Evolutionary conservation across 2,888 invertebrate species (phyloP), one percentile per base, ranked within the genome.

Genomic region (Dynastes grantii): DNA sequence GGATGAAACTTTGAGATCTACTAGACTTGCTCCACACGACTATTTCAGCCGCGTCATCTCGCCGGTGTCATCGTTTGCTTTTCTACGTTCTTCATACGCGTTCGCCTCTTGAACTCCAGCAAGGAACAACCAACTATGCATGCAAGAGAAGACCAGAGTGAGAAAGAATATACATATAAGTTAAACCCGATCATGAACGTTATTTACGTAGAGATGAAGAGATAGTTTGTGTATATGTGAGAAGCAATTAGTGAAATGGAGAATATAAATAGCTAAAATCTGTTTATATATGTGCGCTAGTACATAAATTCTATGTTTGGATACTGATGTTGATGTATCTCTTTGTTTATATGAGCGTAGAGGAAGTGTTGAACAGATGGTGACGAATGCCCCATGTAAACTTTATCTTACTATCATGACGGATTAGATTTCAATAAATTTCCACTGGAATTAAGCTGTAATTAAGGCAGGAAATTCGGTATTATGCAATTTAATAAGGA

Each of bases 161-260:
- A 29, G 3, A 27, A 4, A 29, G 2, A 63, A 40, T 37, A 40
- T 65, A 2, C 64, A 37, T 13, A 40, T 32, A n/a, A 13, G 27
- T 40, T 32, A 45, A 67, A 40, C 27, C 13, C 32, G 45, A 5
- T 16, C 45, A n/a, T 40, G 40, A 2, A 1, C 1, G 45, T 45
- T 45, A 45, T 67, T 67, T 67, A 67, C 16, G 67, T 67, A 49
- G 67, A 8, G 49, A 49, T 45, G 45, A 22, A 49, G 45, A 49
- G 45, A 45, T 45, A 45, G 45, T 45, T 45, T 45, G 32, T 37
- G 32, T 37, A 45, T 45, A 27, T 16, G 67, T 67, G 22, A 67
- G 22, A 45, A 67, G 67, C 67, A 67, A 67, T 67, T 67, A 67
- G 67, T 67, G 49, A 67, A 67, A 67, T 67, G 16, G 16, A 67